phyloP scores from a whole-genome alignment of 2,113 vertebrate species.

The Setophaga kirtlandii region DNA sequence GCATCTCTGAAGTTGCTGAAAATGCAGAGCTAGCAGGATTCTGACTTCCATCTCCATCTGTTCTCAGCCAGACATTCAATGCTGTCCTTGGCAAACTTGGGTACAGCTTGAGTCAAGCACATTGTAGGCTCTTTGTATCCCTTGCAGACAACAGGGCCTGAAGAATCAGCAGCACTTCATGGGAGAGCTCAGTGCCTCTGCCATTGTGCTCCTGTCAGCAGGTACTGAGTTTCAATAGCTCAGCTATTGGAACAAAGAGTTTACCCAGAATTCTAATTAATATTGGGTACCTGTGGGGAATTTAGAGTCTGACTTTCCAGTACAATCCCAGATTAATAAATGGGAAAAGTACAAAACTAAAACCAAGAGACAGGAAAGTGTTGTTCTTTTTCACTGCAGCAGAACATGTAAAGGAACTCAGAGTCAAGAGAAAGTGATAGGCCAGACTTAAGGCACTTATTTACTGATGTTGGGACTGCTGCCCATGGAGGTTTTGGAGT shows the following conservation, averaged over 20 bases:
- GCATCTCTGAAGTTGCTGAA: not conserved
- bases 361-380: not conserved
- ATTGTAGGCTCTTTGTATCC: not conserved
- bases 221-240: not conserved
- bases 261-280: not conserved
- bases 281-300: not conserved
- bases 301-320: not conserved
- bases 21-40: not conserved
- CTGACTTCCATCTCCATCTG: not conserved
- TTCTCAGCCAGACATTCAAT: not conserved
- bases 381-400: not conserved
- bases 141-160: accelerated
- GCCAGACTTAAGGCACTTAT: not conserved
- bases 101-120: not conserved
- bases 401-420: not conserved
- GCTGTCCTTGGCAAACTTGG: not conserved
- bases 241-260: not conserved
- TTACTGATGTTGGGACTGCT: not conserved
- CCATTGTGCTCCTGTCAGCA: not conserved
- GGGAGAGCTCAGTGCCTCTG: not conserved
- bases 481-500: not conserved
- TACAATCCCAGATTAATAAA: not conserved
- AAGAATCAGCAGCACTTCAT: not conserved
- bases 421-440: not conserved
- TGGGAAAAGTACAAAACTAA: not conserved